Evolutionary conservation across 2,113 vertebrate species (phyloP), one percentile per base, ranked within the genome.

Genomic region (Platichthys flesus): DNA sequence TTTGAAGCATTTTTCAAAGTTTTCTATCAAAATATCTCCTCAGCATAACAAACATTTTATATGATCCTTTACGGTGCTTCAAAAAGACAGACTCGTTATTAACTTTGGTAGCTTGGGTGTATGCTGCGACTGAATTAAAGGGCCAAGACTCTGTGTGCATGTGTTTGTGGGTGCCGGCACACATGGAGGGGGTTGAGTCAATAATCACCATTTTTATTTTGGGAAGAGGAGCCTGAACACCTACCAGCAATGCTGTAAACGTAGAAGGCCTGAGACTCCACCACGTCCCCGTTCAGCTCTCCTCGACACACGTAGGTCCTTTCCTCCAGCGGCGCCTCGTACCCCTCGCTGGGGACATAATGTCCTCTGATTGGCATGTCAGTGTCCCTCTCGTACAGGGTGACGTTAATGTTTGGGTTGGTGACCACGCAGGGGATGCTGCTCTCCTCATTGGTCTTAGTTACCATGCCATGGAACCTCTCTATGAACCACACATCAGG

Each of bases 381-480:
- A 4, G 82, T 93, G 70, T 94, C 94, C 79, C 77, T 95, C 83
- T 98, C 96, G 0, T 96, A 93, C 54, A 99, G 92, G 0, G 95
- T 96, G 69, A 99, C 97, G 1, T 81, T 94, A 75, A 96, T 94
- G 9, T 88, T 86, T 0, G 98, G 98, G 79, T 98, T 91, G 6
- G 97, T 98, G 84, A 98, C 97, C 2, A 97, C 91, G 37, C 98
- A 99, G 0, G 98, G 97, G 71, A 99, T 92, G 65, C 90, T 93
- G n/a, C 86, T 92, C 75, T 96, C 95, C 1, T 91, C 90, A 9
- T 93, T 90, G 73, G 94, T 95, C 49, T 93, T 96, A 26, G 95
- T 94, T 66, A 98, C 96, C 91, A 98, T 94, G 6, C 94, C 91
- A 28, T 96, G 90, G 2, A 62, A 65, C 0, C 80, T 68, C 0